Evolutionary conservation across 2,888 invertebrate species (phyloP), one percentile per base, ranked within the genome.

Genomic region (Pollenia angustigena): DNA sequence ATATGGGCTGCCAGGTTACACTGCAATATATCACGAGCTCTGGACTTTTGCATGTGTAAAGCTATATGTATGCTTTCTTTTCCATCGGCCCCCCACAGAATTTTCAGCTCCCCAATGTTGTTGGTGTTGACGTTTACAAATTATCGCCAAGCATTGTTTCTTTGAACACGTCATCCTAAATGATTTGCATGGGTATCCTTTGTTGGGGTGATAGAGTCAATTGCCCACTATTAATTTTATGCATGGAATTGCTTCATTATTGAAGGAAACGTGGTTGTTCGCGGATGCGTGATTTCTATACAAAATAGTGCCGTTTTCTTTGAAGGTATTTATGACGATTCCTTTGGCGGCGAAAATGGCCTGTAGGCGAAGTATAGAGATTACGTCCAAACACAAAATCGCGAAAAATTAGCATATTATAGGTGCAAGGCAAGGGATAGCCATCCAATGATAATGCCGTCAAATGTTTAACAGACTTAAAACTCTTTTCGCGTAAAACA

Each of bases 391-490:
- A 95, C 9, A 96, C 95, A 95, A 96, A 97, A 90, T 97, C 96
- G 78, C 97, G 95, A 89, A 98, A 97, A 12, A 95, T 94, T 90
- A 97, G 96, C 72, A 98, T 93, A 88, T 96, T 95, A 90, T 98
- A 98, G 91, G 98, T 97, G 92, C 98, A 98, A 84, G 96, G 95
- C 98, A 98, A 98, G 0, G 97, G 97, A 92, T 98, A 98, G 87
- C 96, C 95, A 88, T 95, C 95, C 0, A 98, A 94, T 84, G 96
- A 96, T 66, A 98, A 94, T 90, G 96, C 96, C 16, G 95, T 95
- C 66, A 98, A 93, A 81, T 95, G 95, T 8, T 94, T 94, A 72
- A 97, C 93, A 50, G 94, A 94, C 81, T 95, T n/a, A n/a, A n/a
- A n/a, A n/a, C n/a, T n/a, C 94, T 95, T 95, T 52, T 95, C 94